Base-by-base conservation (phyloP, 2,797 vertebrate genomes). In the Macropodus opercularis region DNA sequence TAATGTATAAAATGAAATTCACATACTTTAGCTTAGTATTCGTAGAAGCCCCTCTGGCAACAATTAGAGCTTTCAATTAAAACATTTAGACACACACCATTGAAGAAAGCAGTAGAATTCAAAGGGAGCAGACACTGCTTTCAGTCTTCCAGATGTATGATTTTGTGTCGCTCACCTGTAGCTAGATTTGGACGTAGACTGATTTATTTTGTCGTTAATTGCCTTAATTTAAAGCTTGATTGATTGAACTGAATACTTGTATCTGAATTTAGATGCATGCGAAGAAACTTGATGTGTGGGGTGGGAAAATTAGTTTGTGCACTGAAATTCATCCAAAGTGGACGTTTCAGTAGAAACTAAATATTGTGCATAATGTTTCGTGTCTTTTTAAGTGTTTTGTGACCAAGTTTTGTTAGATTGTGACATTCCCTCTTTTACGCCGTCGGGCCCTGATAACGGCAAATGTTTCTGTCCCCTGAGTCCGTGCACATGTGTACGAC, bases 401-500 rank as follows among this genome's bases (percentile, higher is more conserved):
- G 18, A 50, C 31, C 22, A 14, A 51, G 42, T 55, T 46, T 57
- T 27, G 38, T 41, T 49, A 3, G 4, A 44, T 70, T 41, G 14
- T 6, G 2, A 11, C 51, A 46, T 43, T 15, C 23, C 8, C 59
- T 42, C 46, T 39, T 12, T n/a, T 27, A 6, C 15, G 49, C 63
- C 54, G 63, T 38, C 65, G 47, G 49, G 21, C 29, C 17, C 27
- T 13, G 9, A 55, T 51, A 36, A 34, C 43, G 43, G 44, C 50
- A 48, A 64, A 41, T 57, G 51, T 63, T 77, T 52, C 36, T 71
- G n/a, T n/a, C 34, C 22, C 22, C 42, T 49, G 23, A 58, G 39
- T 52, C 17, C 46, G 36, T 50, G 51, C 50, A 22, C 47, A 32
- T 44, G 31, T 84, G 46, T 75, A 49, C 52, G 64, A 52, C 69